Evolutionary conservation across 2,797 vertebrate species (phyloP), one percentile per base, ranked within the genome.

Genomic region (Novumbra hubbsi): DNA sequence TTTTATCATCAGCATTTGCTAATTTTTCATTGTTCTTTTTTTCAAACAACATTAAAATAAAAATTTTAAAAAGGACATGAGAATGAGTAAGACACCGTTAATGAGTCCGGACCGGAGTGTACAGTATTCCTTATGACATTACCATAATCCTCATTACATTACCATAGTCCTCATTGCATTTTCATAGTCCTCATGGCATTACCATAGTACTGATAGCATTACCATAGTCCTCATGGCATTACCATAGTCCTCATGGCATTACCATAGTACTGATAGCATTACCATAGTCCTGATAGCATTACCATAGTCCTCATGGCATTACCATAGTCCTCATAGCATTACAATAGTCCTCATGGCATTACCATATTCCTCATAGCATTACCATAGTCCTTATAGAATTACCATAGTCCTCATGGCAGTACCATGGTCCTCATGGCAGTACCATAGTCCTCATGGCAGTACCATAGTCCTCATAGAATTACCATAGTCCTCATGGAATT

Each of bases 31-130:
- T 57, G n/a, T 57, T 57, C n/a, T 17, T 52, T 21, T 66, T 38
- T 38, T 41, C 32, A 34, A 68, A 68, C 5, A 68, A 68, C 67
- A 68, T 48, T 68, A 45, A 68, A 68, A 68, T 57, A 45, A 68
- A 21, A 27, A 48, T 3, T 45, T 14, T 14, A 45, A 68, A 68
- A 68, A 15, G 24, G 67, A 68, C 67, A 68, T 45, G 34, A 67
- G n/a, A 24, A 68, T 8, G n/a, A 68, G 41, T 45, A 49, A 24
- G n/a, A 21, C 55, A 57, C 55, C n/a, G 55, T 57, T 57, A 21
- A 45, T 28, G 67, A 49, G 67, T 48, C 41, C 1, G 34, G 66
- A 68, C 66, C 34, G 66, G 38, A 68, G 66, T 48, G 67, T n/a
- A 41, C 19, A n/a, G 50, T 52, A 52, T 52, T 52, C 50, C 15